phyloP scores from a whole-genome alignment of 2,797 vertebrate genomes.

The Nannoperca obscura region DNA sequence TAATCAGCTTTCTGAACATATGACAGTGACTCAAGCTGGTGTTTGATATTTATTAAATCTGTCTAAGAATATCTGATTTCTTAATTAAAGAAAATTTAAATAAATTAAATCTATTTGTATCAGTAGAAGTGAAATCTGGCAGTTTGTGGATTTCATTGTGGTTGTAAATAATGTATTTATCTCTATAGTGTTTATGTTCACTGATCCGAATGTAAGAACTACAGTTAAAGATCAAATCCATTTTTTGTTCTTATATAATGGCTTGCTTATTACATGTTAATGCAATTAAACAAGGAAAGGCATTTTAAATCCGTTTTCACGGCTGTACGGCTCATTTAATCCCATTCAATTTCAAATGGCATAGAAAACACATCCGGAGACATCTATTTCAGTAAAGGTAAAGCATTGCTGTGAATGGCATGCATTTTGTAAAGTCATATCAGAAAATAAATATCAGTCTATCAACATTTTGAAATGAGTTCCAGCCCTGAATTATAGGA shows the following conservation, averaged over 20 bases:
- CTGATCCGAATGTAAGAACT: background rate
- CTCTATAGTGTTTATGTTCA: background rate
- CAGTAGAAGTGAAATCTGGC: background rate
- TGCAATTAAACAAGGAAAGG: background rate
- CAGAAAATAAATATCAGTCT: slow-evolving; percentile 5
- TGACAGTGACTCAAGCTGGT: background rate
- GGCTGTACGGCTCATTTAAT: slow-evolving; percentile 24
- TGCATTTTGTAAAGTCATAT: slow-evolving; percentile 19
- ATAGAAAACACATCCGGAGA: slow-evolving; percentile 9
- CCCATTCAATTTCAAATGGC: slow-evolving; percentile 17
- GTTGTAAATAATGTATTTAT: slow-evolving; percentile 3
- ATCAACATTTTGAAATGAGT: slow-evolving; percentile 4
- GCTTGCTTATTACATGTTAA: slow-evolving; percentile 25
- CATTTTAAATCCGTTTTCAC: background rate
- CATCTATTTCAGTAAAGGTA: slow-evolving; percentile 5
- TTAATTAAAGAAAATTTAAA: slow-evolving; percentile 16
- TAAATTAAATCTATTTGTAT: too few relatives aligned
- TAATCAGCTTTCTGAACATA: slow-evolving; percentile 19
- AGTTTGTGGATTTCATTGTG: background rate
- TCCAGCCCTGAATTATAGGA: background rate
- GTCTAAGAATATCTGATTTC: slow-evolving; percentile 3
- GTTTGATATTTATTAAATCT: slow-evolving; percentile 4
- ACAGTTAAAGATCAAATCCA: background rate
- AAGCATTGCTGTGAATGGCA: slow-evolving; percentile 14
- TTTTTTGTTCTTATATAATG: background rate